phyloP scores from a whole-genome alignment of 2,888 invertebrate genomes.

The Heliconius cydno region DNA sequence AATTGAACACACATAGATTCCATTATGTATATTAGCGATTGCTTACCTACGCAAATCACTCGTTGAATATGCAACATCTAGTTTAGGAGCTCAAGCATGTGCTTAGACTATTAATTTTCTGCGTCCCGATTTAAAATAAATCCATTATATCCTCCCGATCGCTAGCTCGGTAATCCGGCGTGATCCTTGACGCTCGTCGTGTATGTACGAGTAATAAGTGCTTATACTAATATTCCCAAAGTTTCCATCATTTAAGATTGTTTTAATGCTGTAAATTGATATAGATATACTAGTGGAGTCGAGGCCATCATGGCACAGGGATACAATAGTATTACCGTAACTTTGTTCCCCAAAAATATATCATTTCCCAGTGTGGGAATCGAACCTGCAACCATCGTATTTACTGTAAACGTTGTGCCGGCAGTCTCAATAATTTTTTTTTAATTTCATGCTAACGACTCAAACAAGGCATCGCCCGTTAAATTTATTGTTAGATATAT shows the following conservation, averaged over 20 bases:
- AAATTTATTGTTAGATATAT: too few relatives aligned
- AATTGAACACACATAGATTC: conserved; percentile 35
- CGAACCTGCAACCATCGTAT: too few relatives aligned
- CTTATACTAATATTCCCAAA: conserved; percentile 15
- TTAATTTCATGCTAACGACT: too few relatives aligned
- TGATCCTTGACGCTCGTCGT: conserved; percentile 37
- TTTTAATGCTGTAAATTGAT: too few relatives aligned
- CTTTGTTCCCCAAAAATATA: too few relatives aligned
- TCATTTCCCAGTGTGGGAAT: too few relatives aligned
- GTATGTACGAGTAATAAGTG: conserved; percentile 18
- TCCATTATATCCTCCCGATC: conserved; percentile 61
- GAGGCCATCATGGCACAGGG: too few relatives aligned
- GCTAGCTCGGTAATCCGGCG: conserved; percentile 38
- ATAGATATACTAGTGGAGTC: too few relatives aligned
- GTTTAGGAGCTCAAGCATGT: conserved; percentile 77
- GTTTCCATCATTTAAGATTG: neutral
- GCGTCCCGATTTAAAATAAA: conserved; percentile 66
- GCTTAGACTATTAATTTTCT: conserved; percentile 79
- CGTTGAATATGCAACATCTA: conserved; percentile 82
- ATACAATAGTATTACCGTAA: too few relatives aligned
- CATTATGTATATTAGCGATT: conserved; percentile 59
- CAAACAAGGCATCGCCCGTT: too few relatives aligned
- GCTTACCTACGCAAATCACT: conserved; percentile 82
- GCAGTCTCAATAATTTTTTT: too few relatives aligned
- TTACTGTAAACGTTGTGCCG: too few relatives aligned